Base-by-base conservation (phyloP, 1,140 invertebrate species). In the Phocides pigmalion region DNA sequence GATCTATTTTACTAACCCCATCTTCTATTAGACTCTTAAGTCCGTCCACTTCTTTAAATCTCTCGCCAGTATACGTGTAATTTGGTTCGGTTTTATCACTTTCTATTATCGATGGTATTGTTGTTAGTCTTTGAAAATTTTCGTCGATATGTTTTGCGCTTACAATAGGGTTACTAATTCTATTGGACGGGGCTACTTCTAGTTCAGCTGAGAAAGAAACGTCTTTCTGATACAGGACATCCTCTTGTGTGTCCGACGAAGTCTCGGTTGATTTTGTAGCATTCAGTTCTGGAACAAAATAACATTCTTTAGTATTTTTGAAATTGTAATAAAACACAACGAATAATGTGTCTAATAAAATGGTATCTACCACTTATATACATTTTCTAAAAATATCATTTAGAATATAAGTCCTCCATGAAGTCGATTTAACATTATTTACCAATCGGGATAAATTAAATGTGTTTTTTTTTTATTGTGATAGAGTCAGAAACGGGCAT, bases 161-260 rank as follows among this genome's bases (percentile, higher is more conserved):
- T 80, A 84, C 49, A 68, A 75, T 84, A 85, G 71, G 62, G 74
- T 81, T 83, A 81, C 64, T 82, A 79, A 81, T 66, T 81, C 79
- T 90, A 89, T 71, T 87, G 84, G 83, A 89, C 84, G 86, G 87
- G 54, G 85, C 81, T 75, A 86, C 70, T 78, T 95, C 94, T 79
- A 96, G 88, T 81, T 96, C 95, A 62, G 95, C 96, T 62, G 96
- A 96, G 79, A 97, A 96, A 32, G 95, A 96, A 8, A 95, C 95
- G 68, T 96, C 96, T 81, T 96, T 96, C 92, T 96, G 95, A 82
- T 97, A 97, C 15, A 97, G 92, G 47, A 97, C 94, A 87, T 96
- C 95, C 81, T 96, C 95, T 72, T 93, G 93, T 50, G 93, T 93
- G 58, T 93, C 92, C n/a, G 91, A 81, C 39, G 86, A 83, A 63